Base-by-base conservation (phyloP, 2,113 vertebrate genomes). In the Eurypyga helias region DNA sequence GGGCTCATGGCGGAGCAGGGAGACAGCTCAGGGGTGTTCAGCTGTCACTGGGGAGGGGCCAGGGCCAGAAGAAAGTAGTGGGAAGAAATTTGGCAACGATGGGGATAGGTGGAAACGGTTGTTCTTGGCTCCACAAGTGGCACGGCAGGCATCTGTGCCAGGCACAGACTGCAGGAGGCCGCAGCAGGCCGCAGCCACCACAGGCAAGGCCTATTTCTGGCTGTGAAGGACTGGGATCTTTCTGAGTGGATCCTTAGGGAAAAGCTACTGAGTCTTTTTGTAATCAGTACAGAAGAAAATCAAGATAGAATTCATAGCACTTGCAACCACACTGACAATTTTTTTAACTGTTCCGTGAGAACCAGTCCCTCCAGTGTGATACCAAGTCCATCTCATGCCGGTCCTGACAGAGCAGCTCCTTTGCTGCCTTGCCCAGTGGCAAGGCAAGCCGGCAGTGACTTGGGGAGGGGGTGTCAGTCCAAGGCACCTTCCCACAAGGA, bases 101-200 rank as follows among this genome's bases (percentile, higher is more conserved):
- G 4, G n/a, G 13, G 13, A 10, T 7, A 25, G 43, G 24, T 54
- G 51, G 55, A 48, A 57, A 45, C 1, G 0, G 3, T 5, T 90
- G 65, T 24, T 69, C 31, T 73, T 45, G 31, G 55, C 26, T 75
- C 41, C 29, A 10, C 3, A 5, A 41, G n/a, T 0, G 0, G 55
- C 0, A 0, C 2, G 2, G 34, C 58, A 34, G 55, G 13, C 0
- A 1, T 11, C 15, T 23, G 31, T 0, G 1, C 9, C 2, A 4
- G 36, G 15, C 17, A 41, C 1, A 0, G 28, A 23, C 23, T 29
- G 45, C 19, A 0, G 11, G 45, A 23, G 28, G 26, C 23, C 33
- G 45, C 19, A 0, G 11, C 51, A 23, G 60, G 54, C 1, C 0
- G 17, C 18, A 34, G 45, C 13, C 0, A 0, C 28, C 54, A 28